These are phyloP conservation scores for Leucozona laternaria DNA, from an alignment of 2,888 invertebrate species.

Conservation along the genomic window DNA sequence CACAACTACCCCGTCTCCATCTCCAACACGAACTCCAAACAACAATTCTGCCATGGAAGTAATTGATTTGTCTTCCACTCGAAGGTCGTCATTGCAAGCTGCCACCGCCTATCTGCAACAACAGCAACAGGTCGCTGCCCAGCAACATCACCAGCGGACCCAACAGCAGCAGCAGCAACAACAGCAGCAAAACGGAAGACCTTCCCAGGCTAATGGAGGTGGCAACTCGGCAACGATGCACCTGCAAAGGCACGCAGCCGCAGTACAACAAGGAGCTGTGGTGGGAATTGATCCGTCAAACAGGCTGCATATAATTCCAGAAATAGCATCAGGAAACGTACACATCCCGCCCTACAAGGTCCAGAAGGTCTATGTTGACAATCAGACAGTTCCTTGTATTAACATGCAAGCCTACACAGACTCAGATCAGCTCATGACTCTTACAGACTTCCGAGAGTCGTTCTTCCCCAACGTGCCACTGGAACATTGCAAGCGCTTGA, in stretches of 20 bases:
- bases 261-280: slow-evolving; percentile 77
- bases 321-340: slow-evolving; percentile 87
- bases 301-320: slow-evolving; percentile 87
- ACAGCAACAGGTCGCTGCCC: slow-evolving; percentile 78
- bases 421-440: slow-evolving; percentile 91
- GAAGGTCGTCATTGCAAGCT: slow-evolving; percentile 82
- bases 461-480: slow-evolving; percentile 92
- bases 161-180: slow-evolving; percentile 75
- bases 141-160: slow-evolving; percentile 79
- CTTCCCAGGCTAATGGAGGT: slow-evolving; percentile 75
- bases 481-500: slow-evolving; percentile 90
- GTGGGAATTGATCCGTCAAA: slow-evolving; percentile 79
- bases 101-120: slow-evolving; percentile 77
- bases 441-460: slow-evolving; percentile 91
- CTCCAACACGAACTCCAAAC: slow-evolving; percentile 78
- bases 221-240: slow-evolving; percentile 83
- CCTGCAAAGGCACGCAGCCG: slow-evolving; percentile 83
- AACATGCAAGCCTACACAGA: slow-evolving; percentile 94
- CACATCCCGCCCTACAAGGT: slow-evolving; percentile 91
- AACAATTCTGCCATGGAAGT: slow-evolving; percentile 82
- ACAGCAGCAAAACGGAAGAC: slow-evolving; percentile 77
- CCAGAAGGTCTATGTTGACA: slow-evolving; percentile 91
- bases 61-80: slow-evolving; percentile 85
- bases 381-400: slow-evolving; percentile 92
- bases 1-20: slow-evolving; percentile 77